Base-by-base conservation (phyloP, 2,888 invertebrate genomes). In the Pristionchus maxplancki region DNA sequence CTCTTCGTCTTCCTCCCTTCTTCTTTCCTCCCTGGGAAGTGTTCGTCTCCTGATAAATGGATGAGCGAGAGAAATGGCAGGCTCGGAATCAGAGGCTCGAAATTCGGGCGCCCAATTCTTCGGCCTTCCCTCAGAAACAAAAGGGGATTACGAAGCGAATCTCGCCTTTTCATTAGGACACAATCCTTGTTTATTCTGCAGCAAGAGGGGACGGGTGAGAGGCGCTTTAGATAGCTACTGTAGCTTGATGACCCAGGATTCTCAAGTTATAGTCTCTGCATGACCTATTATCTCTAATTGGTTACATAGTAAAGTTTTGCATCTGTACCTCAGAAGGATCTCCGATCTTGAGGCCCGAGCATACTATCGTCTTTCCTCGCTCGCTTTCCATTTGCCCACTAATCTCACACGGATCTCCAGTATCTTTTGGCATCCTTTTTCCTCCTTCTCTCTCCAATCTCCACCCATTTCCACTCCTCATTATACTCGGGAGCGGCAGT, bases 371-470 rank as follows among this genome's bases (percentile, higher is more conserved):
- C 71, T 67, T 67, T 74, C 74, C 78, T 48, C 44, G 24, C 78
- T 78, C 78, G 4, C 44, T 78, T 78, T 48, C 78, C 78, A 48
- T 78, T 48, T 48, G n/a, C 78, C n/a, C 67, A 44, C 78, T 78
- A 78, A 78, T 78, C 78, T 78, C 78, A 78, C 78, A 78, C 78
- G 78, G 48, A 78, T 78, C 78, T 78, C 78, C 44, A 78, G 78
- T 78, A 78, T 78, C 78, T 28, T 40, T 20, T 20, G 78, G n/a
- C 78, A 78, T 78, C 48, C 40, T 78, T 78, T n/a, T 28, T 78
- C 78, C 71, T 37, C 28, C 83, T 83, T 48, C 34, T 83, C 37
- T 37, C 28, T 44, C 44, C 58, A 8, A 0, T 31, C 58, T 9
- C 44, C 11, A 5, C 83, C 20, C 83, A 58, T 62, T 58, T 37